These are phyloP conservation scores for Phasia obesa DNA, from an alignment of 2,888 invertebrate species.

Conservation along the genomic window DNA sequence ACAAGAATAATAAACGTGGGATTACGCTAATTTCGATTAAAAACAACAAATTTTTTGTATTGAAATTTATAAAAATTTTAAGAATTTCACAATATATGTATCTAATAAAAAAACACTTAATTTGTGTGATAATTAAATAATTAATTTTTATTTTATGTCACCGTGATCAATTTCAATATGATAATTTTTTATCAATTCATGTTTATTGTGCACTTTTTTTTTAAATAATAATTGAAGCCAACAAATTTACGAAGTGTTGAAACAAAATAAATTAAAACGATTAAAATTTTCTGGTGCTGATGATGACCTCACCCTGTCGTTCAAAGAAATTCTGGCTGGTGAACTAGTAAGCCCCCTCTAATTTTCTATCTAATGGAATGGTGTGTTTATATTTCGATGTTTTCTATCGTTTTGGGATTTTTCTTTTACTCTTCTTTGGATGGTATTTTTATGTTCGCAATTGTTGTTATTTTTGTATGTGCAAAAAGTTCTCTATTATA, in stretches of 20 bases:
- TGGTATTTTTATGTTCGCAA: background rate
- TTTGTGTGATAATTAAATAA: background rate
- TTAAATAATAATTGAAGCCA: background rate
- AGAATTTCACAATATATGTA: slow-evolving; percentile 36
- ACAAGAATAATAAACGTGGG: background rate
- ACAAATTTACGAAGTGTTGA: background rate
- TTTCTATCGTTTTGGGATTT: background rate
- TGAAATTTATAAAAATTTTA: background rate
- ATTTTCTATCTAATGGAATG: background rate
- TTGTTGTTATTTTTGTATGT: background rate
- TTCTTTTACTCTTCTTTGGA: background rate
- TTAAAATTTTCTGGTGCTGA: background rate
- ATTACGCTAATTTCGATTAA: background rate
- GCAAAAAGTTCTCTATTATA: slow-evolving; percentile 30
- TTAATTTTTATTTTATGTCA: slow-evolving; percentile 8
- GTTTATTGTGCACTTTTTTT: background rate
- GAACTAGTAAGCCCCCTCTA: background rate
- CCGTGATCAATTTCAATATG: slow-evolving; percentile 13
- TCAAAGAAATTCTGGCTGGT: background rate
- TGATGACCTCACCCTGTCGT: slow-evolving; percentile 49
- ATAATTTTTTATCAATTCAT: background rate
- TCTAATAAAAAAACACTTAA: background rate
- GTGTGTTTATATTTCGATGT: slow-evolving; percentile 13
- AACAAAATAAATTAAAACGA: background rate
- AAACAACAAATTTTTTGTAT: background rate